Conservation (phyloP, 2,888 invertebrate species). For the Sinhomidia bicolor region DNA sequence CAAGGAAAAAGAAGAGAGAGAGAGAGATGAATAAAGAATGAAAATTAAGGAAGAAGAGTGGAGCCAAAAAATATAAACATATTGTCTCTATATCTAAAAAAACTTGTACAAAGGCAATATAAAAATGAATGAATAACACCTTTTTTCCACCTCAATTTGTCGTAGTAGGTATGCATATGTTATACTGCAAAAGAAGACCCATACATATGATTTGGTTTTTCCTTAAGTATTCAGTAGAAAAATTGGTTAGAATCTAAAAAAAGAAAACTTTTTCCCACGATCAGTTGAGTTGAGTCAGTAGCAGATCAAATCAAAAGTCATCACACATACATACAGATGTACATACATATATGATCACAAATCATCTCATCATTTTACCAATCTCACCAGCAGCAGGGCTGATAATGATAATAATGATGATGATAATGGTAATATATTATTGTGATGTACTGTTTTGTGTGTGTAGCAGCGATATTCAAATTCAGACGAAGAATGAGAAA, state of each 20-base stretch:
- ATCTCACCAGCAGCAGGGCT: constrained; percentile 38
- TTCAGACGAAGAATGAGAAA: constrained; percentile 41
- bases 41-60: constrained; percentile 56
- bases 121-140: constrained; percentile 68
- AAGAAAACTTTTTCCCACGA: constrained; percentile 66
- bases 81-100: neutral
- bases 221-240: constrained; percentile 26
- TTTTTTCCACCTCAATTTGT: constrained; percentile 59
- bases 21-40: constrained; percentile 41
- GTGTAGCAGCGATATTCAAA: neutral
- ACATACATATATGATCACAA: constrained; percentile 46
- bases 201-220: constrained; percentile 18
- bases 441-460: constrained; percentile 65
- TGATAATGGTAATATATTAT: constrained; percentile 47
- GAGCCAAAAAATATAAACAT: constrained; percentile 44
- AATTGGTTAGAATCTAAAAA: constrained; percentile 43
- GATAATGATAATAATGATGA: constrained; percentile 51
- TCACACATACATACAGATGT: constrained; percentile 38
- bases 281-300: constrained; percentile 50
- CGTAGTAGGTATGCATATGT: neutral
- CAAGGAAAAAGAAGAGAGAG: neutral
- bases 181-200: neutral
- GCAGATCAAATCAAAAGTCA: constrained; percentile 66
- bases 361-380: constrained; percentile 58
- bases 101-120: neutral